A percentile compares a stretch with the other conserved stretches of the same genome.
Evolutionary conservation across 2,888 invertebrate species (phyloP).

Genomic region (Cylloceria caligata): DNA sequence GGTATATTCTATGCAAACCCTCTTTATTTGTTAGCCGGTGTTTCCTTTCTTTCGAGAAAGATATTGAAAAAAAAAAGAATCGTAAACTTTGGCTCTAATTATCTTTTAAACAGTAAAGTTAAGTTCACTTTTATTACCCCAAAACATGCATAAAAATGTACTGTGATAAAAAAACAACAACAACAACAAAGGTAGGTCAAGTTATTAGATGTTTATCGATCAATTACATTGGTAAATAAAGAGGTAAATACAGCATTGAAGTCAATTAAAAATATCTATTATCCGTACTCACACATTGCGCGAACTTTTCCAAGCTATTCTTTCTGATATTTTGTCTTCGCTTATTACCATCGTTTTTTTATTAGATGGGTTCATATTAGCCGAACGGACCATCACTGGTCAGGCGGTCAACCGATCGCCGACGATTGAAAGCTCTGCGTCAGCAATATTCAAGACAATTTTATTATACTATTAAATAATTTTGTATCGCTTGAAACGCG

Average conservation of each 20-base stretch:
- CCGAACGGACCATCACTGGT: constrained; percentile 23
- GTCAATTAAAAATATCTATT: neutral
- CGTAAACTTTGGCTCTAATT: too few species aligned
- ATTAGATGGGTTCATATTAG: constrained; percentile 23
- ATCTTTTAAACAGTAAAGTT: too few species aligned
- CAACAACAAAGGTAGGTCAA: neutral
- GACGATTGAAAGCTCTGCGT: neutral
- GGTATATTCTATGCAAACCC: too few species aligned
- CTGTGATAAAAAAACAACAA: neutral
- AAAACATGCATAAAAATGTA: too few species aligned
- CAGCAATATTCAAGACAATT: neutral
- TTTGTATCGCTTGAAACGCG: neutral
- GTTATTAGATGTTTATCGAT: too few species aligned
- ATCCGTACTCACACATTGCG: constrained; percentile 53
- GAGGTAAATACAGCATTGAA: neutral
- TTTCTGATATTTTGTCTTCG: neutral
- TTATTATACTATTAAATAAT: neutral
- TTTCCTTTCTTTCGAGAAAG: too few species aligned
- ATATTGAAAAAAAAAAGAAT: too few species aligned
- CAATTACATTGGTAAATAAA: too few species aligned
- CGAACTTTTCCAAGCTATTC: constrained; percentile 52
- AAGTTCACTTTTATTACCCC: too few species aligned
- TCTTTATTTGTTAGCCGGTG: too few species aligned
- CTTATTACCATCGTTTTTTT: neutral
- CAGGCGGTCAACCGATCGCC: neutral